Evolutionary conservation across 64 coral and sea anemone species (phyloP), one percentile per base, ranked within the genome.

Genomic region (Pachyseris speciosa): DNA sequence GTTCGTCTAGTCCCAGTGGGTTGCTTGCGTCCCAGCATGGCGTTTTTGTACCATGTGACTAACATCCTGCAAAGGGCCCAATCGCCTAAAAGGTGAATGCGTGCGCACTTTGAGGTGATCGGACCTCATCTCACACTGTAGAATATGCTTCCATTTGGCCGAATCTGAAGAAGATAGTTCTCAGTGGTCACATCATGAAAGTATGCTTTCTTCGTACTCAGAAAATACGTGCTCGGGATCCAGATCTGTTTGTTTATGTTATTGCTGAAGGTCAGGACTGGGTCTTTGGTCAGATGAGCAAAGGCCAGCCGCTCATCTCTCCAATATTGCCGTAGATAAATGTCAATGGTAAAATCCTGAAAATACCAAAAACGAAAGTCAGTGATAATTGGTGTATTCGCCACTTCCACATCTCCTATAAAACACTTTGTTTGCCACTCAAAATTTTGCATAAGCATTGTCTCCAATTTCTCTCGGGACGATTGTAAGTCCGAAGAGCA

Each of bases 141-240:
- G 50, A 96, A 96, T 12, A 96, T 34, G 34, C 86, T 92, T 71
- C 94, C 94, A 59, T 84, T 75, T 1, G 94, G 94, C 55, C 50
- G 50, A 37, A 96, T 91, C 84, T 96, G 94, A 43, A 96, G 50
- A 24, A 96, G 70, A 32, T 96, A 96, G 36, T 96, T 96, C 25
- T 93, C 94, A 1, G 94, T 96, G 32, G 94, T 96, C n/a, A 96
- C 94, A 78, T 96, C 94, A 60, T 96, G 94, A 19, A 96, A 89
- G 51, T 96, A 96, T 5, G 94, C 94, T n/a, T 89, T 96, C 45
- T 96, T 96, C 4, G 94, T 96, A 2, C 57, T 81, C 9, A 96
- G 37, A 20, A 96, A 96, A 50, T 96, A 96, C 8, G 94, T 96
- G 15, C 90, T 96, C 8, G 94, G 94, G 10, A 96, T 52, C 94